These are phyloP conservation scores for Phrynocephalus versicolor DNA, from an alignment of 2,113 vertebrate species.

Conservation along the genomic window DNA sequence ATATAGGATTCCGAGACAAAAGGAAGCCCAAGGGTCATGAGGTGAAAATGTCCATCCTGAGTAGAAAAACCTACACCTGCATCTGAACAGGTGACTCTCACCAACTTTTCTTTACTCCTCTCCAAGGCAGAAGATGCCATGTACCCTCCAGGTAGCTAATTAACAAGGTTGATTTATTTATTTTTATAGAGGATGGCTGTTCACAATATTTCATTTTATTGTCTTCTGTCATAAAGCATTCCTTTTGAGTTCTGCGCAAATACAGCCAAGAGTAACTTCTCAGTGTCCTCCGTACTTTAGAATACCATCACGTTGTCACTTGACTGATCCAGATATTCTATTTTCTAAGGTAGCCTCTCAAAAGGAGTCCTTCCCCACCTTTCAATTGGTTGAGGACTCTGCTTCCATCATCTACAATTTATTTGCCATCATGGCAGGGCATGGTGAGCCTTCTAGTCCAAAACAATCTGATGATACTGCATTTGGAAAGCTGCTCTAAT, in stretches of 20 bases:
- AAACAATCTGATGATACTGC: not conserved
- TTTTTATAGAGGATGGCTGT: too few relatives aligned
- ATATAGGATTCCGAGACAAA: not conserved
- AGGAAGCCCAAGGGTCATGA: constrained; percentile 7
- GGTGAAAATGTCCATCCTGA: not conserved
- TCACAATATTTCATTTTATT: not conserved
- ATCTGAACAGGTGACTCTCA: not conserved
- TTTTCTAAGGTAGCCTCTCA: not conserved
- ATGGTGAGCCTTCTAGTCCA: not conserved
- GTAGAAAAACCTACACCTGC: not conserved
- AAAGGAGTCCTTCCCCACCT: not conserved
- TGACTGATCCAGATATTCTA: not conserved
- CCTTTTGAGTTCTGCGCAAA: not conserved
- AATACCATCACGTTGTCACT: not conserved
- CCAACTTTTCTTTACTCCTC: not conserved
- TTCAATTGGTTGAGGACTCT: not conserved
- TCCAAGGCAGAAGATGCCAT: not conserved
- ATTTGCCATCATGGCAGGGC: not conserved
- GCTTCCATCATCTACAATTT: not conserved
- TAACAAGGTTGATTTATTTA: not conserved
- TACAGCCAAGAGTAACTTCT: not conserved
- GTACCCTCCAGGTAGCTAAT: not conserved
- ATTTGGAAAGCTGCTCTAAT: not conserved
- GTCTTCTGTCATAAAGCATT: not conserved
- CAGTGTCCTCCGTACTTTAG: not conserved